Evolutionary conservation across 23 tunicate genomes (phyloP).

Genomic region (Phallusia fumigata): DNA sequence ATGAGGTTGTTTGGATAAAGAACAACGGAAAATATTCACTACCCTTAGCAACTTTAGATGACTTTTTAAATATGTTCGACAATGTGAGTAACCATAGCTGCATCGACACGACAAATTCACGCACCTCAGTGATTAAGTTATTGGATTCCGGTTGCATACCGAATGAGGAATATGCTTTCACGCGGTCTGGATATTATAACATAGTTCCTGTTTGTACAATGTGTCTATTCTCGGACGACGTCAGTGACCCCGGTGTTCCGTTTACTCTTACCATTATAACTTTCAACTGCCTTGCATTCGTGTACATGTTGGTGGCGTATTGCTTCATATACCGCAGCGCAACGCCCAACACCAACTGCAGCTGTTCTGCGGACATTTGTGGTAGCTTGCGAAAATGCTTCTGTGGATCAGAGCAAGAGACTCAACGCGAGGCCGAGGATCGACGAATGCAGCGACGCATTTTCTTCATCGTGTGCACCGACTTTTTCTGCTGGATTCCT

Average conservation of each 20-base stretch:
- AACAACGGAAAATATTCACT: neutral
- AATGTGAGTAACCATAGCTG: neutral
- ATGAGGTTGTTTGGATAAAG: neutral
- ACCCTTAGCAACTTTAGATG: neutral
- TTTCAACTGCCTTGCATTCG: slow-evolving; percentile 14
- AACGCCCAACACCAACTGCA: neutral
- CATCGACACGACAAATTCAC: neutral
- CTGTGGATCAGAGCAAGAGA: neutral
- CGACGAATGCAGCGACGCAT: slow-evolving; percentile 20
- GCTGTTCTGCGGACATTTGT: neutral
- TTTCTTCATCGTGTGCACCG: slow-evolving; percentile 20
- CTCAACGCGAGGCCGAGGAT: slow-evolving; percentile 12
- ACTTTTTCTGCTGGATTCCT: slow-evolving; percentile 38
- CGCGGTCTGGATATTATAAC: slow-evolving; percentile 19
- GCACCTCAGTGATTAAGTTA: neutral
- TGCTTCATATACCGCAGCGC: slow-evolving; percentile 6
- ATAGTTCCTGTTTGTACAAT: slow-evolving; percentile 12
- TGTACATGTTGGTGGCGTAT: slow-evolving; percentile 24
- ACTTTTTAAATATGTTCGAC: neutral
- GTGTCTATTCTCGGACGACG: neutral
- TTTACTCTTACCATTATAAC: neutral
- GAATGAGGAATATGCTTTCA: neutral
- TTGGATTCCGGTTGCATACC: neutral
- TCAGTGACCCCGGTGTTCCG: neutral
- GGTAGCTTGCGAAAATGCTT: neutral